These are phyloP conservation scores for Polymixis lichenea DNA, from an alignment of 2,888 invertebrate genomes.

Conservation along the genomic window DNA sequence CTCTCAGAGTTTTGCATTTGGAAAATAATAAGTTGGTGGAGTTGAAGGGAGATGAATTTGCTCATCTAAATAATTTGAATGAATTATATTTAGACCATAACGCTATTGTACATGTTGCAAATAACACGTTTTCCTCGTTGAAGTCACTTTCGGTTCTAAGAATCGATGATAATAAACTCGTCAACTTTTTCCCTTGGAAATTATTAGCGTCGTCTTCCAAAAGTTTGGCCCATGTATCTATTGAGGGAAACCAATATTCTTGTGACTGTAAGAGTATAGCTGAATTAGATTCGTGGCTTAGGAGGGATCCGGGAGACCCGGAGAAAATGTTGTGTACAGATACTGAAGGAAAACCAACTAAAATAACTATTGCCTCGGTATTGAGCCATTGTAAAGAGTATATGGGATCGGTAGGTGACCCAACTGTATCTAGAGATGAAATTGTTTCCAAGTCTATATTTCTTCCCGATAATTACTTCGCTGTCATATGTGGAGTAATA, in stretches of 20 bases:
- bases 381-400: constrained; percentile 92
- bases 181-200: constrained; percentile 94
- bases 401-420: constrained; percentile 88
- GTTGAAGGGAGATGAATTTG: constrained; percentile 94
- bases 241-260: constrained; percentile 95
- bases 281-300: constrained; percentile 93
- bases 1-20: constrained; percentile 93
- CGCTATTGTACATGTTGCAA: constrained; percentile 93
- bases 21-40: constrained; percentile 94
- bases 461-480: constrained; percentile 93
- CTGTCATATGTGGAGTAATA: constrained; percentile 93
- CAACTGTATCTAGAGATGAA: constrained; percentile 86
- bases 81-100: constrained; percentile 96
- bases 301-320: constrained; percentile 92
- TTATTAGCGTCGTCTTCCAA: constrained; percentile 91
- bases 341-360: constrained; percentile 88
- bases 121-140: constrained; percentile 94
- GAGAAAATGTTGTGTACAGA: constrained; percentile 93
- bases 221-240: constrained; percentile 92
- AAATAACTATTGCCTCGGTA: constrained; percentile 89
- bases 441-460: constrained; percentile 91
- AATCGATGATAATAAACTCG: constrained; percentile 94
- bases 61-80: constrained; percentile 93
- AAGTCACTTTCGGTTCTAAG: constrained; percentile 93
- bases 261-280: constrained; percentile 95